A percentile compares a stretch with the other conserved stretches of the same genome.
Evolutionary conservation across 2,888 invertebrate genomes (phyloP).

Genomic region (Cartodere bifasciata): DNA sequence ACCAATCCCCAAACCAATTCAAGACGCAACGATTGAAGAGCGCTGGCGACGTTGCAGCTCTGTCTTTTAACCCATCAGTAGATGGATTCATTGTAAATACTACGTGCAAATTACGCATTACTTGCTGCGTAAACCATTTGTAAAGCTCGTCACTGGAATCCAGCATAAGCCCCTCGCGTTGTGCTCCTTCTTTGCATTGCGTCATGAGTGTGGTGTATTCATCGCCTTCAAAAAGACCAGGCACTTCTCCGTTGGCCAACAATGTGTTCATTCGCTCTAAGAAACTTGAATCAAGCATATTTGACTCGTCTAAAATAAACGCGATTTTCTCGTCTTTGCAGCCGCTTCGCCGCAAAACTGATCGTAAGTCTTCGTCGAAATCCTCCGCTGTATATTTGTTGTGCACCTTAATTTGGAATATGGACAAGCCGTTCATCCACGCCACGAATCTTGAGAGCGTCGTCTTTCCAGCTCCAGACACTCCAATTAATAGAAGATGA

Average conservation of each 20-base stretch:
- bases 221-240: conserved; percentile 89
- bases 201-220: conserved; percentile 99
- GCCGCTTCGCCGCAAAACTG: conserved; percentile 72
- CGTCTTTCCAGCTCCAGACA: conserved; percentile 98
- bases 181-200: conserved; percentile 98
- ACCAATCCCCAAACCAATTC: conserved; percentile 99
- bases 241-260: conserved; percentile 96
- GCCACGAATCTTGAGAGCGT: conserved; percentile 98
- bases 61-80: conserved; percentile 93
- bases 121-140: conserved; percentile 99
- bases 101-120: conserved; percentile 98
- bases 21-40: conserved; percentile 97
- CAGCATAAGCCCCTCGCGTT: conserved; percentile 94
- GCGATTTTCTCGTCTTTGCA: conserved; percentile 97
- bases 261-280: conserved; percentile 98
- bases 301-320: conserved; percentile 98
- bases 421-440: conserved; percentile 99
- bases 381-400: conserved; percentile 98
- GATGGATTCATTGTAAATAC: conserved; percentile 99
- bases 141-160: conserved; percentile 98
- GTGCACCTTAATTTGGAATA: conserved; percentile 98
- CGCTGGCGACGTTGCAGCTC: conserved; percentile 98
- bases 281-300: conserved; percentile 96
- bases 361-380: conserved; percentile 96
- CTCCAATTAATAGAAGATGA: conserved; percentile 93